Evolutionary conservation across 2,113 vertebrate genomes (phyloP), one percentile per base, ranked within the genome.

Genomic region (Dicaeum eximium): DNA sequence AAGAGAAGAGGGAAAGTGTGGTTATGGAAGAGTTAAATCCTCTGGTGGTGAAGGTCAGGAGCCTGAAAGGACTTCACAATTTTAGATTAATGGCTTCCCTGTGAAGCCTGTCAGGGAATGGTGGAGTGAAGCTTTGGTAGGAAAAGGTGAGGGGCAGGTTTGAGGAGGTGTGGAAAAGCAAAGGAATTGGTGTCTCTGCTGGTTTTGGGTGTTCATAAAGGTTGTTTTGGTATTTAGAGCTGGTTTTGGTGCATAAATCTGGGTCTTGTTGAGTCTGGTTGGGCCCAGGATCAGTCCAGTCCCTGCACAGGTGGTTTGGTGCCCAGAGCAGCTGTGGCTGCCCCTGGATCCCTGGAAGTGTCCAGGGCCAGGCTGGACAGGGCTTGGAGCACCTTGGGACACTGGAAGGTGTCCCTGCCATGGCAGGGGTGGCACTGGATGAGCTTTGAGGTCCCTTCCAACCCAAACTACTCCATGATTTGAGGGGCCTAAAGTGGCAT

Each of bases 361-460:
- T 0, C 30, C 69, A 6, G n/a, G 38, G 44, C 51, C 51, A 58
- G 60, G 51, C 0, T 66, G 69, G 69, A 45, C 0, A 0, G 15
- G 4, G 23, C 28, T 66, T 11, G 51, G 69, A 60, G 53, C 61
- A 15, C 0, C 53, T 45, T 67, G 69, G 53, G 11, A 5, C 0
- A 11, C 33, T 35, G 35, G 48, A 1, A 56, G 30, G 35, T 80
- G 57, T 56, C 66, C 48, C 25, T 70, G 47, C 22, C 31, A 22
- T 47, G 54, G 65, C 56, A 78, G 54, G 13, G 72, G 9, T 69
- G 64, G 54, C 0, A 28, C 10, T 4, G 35, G 66, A 8, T 50
- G 50, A 0, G 50, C 27, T 50, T 33, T 27, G 3, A 50, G 31
- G 7, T 42, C 27, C 8, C 47, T 69, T n/a, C 7, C 53, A 13